Percentiles rank a stretch among this genome's conserved stretches.
These are phyloP conservation scores for Ichneumoninae sp. DNA, from an alignment of 2,888 invertebrate genomes.

Conservation along the genomic window DNA sequence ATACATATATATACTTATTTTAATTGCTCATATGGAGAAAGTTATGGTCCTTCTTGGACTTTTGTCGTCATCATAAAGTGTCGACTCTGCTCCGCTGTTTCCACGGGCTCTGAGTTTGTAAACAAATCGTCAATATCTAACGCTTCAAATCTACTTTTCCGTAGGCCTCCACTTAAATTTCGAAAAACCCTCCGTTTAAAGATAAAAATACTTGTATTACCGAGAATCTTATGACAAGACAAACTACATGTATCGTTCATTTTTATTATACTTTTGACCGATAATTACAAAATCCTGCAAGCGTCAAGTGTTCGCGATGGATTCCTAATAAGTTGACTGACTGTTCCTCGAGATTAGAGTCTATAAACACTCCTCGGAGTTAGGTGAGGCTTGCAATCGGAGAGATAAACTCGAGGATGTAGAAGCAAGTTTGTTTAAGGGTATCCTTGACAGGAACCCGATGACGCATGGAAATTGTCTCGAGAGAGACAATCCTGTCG, in stretches of 20 bases:
- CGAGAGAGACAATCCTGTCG: background rate
- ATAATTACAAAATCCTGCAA: background rate
- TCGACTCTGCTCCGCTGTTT: background rate
- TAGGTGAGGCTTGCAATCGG: conserved; percentile 4
- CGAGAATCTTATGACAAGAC: background rate
- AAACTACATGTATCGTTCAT: background rate
- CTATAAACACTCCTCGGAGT: background rate
- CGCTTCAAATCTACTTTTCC: background rate
- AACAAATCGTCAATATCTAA: background rate
- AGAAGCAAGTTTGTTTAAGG: conserved; percentile 28
- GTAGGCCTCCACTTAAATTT: background rate
- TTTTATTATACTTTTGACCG: background rate
- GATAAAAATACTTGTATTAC: background rate
- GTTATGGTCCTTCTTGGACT: background rate
- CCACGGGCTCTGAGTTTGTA: background rate
- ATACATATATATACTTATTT: background rate
- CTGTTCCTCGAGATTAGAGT: background rate
- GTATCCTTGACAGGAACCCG: background rate
- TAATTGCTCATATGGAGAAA: background rate
- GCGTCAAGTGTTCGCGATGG: background rate
- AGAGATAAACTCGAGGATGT: background rate
- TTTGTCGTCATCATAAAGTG: background rate
- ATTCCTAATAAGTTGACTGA: background rate
- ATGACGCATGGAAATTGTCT: background rate
- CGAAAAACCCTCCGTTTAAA: background rate